A percentile compares a stretch with the other conserved stretches of the same genome.
Evolutionary conservation across 2,113 vertebrate genomes (phyloP).

Genomic region (Pomatorhinus ruficollis): DNA sequence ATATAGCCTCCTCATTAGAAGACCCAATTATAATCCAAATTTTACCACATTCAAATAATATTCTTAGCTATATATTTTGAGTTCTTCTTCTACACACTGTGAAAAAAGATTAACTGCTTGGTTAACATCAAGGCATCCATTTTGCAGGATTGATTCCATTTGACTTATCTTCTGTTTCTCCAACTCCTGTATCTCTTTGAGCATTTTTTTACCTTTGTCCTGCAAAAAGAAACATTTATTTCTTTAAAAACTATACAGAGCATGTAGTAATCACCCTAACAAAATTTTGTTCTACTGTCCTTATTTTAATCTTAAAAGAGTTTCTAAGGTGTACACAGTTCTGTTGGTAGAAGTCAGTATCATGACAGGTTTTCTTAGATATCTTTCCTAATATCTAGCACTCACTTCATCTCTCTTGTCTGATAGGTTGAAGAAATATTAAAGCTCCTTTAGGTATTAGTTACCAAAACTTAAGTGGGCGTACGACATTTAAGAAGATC

Average conservation of each 20-base stretch:
- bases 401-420: neutral
- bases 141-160: constrained; percentile 82
- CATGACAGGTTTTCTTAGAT: neutral
- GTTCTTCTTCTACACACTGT: constrained; percentile 79
- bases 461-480: neutral
- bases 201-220: constrained; percentile 81
- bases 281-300: neutral
- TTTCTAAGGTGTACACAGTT: neutral
- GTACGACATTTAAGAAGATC: neutral
- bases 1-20: neutral
- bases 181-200: constrained; percentile 76
- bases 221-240: constrained; percentile 58
- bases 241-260: neutral
- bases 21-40: neutral
- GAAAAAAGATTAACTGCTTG: constrained; percentile 79
- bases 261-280: neutral
- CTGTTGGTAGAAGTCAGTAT: neutral
- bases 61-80: constrained; percentile 76
- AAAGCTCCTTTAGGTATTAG: neutral
- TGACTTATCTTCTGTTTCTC: constrained; percentile 82
- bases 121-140: constrained; percentile 69
- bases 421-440: neutral
- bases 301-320: neutral
- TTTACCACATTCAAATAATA: neutral
- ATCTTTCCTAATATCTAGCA: neutral